Evolutionary conservation across 1,140 invertebrate species (phyloP).

Genomic region (Brachionus paranguensis): DNA sequence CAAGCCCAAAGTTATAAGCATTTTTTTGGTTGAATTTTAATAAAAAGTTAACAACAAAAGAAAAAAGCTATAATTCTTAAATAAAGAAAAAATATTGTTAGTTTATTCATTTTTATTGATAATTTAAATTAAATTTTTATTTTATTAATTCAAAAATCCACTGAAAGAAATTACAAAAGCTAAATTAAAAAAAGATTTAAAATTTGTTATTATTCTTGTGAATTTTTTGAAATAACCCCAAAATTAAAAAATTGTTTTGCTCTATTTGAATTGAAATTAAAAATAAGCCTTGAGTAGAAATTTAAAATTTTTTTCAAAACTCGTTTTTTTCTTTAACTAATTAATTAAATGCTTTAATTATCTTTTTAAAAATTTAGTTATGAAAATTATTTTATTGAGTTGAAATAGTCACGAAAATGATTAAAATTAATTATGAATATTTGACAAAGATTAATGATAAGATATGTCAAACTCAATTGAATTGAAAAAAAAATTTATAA

Average conservation of each 20-base stretch:
- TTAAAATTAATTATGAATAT: not conserved
- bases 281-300: not conserved
- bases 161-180: not conserved
- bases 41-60: too few species aligned
- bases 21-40: too few species aligned
- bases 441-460: not conserved
- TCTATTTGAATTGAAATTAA: not conserved
- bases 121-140: too few species aligned
- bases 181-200: not conserved
- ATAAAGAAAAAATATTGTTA: too few species aligned
- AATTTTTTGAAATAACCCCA: not conserved
- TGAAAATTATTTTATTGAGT: not conserved
- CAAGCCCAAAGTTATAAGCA: too few species aligned
- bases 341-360: not conserved
- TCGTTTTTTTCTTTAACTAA: not conserved
- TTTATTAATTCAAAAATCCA: too few species aligned
- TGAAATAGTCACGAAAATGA: not conserved
- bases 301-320: too few species aligned
- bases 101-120: too few species aligned
- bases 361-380: not conserved
- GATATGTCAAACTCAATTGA: not conserved
- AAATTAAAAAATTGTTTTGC: too few species aligned
- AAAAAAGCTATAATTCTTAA: too few species aligned
- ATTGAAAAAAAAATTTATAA: not conserved
- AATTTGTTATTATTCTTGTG: not conserved